These are phyloP conservation scores for Carassius auratus DNA, from an alignment of 2,113 vertebrate genomes.

Conservation along the genomic window DNA sequence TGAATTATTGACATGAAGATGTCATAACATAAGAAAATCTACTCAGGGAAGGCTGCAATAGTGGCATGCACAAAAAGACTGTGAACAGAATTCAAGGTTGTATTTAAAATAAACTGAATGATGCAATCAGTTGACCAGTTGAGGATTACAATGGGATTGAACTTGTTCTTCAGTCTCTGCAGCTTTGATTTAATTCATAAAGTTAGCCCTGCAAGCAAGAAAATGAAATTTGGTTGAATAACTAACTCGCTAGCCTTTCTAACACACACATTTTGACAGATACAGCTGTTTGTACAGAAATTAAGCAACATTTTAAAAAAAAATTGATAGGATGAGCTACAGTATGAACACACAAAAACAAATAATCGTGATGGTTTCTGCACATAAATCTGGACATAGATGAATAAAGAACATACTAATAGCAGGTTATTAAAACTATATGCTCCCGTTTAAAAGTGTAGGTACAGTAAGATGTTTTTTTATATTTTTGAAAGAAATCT, in stretches of 20 bases:
- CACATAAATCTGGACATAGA: neutral
- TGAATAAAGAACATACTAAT: neutral
- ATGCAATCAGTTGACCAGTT: conserved; percentile 82
- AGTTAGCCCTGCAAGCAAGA: conserved; percentile 95
- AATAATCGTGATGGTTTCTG: conserved; percentile 37
- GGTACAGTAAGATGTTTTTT: neutral
- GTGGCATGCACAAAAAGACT: conserved; percentile 59
- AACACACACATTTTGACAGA: conserved; percentile 48
- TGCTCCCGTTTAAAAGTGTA: neutral
- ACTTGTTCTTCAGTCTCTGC: conserved; percentile 89
- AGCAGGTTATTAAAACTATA: neutral
- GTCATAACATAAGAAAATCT: conserved; percentile 52
- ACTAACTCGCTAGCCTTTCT: conserved; percentile 81
- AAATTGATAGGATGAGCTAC: conserved; percentile 33
- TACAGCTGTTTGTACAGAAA: conserved; percentile 41
- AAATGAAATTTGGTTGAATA: conserved; percentile 85
- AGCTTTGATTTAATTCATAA: conserved; percentile 87
- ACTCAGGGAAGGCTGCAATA: conserved; percentile 45
- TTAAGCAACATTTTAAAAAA: neutral
- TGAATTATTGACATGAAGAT: conserved; percentile 54
- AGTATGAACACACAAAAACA: conserved; percentile 11
- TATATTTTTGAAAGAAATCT: neutral
- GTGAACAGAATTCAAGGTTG: conserved; percentile 48
- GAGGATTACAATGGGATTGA: conserved; percentile 75
- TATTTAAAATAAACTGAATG: conserved; percentile 74